Conservation (phyloP, 2,888 invertebrate genomes). For the Cybosia mesomella region DNA sequence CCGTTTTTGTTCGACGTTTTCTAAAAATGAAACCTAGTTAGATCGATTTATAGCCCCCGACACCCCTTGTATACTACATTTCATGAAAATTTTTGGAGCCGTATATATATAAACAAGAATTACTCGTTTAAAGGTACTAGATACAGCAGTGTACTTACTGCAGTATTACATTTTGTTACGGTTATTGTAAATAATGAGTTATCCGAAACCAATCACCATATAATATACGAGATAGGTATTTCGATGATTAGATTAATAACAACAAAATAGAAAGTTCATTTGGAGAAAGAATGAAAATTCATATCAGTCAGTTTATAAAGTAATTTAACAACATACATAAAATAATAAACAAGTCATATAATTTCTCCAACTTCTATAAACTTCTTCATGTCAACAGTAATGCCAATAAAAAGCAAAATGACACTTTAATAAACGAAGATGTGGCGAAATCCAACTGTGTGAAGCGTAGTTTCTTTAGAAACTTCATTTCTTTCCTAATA, state of each 20-base stretch:
- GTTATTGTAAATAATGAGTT: conserved; percentile 29
- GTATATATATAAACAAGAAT: no score
- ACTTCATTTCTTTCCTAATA: conserved; percentile 45
- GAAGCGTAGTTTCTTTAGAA: conserved; percentile 33
- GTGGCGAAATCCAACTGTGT: conserved; percentile 42
- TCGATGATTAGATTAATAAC: not conserved
- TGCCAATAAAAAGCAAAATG: conserved; percentile 12
- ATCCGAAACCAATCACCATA: conserved; percentile 23
- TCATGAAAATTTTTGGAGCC: no score
- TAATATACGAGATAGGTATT: not conserved
- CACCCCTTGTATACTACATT: no score
- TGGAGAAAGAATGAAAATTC: not conserved
- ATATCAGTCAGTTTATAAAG: not conserved
- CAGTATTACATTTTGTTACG: conserved; percentile 12
- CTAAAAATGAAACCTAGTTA: no score
- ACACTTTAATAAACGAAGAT: conserved; percentile 42
- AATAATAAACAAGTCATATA: not conserved
- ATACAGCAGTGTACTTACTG: no score
- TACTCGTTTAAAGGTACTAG: no score
- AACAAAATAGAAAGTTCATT: not conserved
- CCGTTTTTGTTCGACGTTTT: no score
- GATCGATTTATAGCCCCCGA: no score
- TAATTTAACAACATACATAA: not conserved
- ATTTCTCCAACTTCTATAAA: not conserved
- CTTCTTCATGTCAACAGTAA: not conserved